Evolutionary conservation across 1,140 invertebrate genomes (phyloP).

Genomic region (Conus ventricosus): DNA sequence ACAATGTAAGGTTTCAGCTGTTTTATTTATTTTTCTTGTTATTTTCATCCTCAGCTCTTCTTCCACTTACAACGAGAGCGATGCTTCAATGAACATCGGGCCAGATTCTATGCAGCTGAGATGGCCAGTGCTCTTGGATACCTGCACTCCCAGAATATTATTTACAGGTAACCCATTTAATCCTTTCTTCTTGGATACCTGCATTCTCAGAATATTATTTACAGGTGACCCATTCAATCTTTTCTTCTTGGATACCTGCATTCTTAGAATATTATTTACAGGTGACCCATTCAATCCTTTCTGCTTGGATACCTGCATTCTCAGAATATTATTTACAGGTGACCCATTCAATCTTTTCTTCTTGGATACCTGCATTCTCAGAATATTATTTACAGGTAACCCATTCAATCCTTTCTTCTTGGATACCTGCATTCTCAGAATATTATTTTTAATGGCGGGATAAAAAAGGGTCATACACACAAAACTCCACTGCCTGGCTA

Average conservation of each 20-base stretch:
- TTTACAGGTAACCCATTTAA: constrained; percentile 75
- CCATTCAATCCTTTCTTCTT: constrained; percentile 49
- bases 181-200: constrained; percentile 75
- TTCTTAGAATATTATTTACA: constrained; percentile 79
- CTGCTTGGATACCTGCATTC: constrained; percentile 78
- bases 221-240: constrained; percentile 71
- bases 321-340: constrained; percentile 80
- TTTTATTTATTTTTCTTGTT: too few relatives aligned
- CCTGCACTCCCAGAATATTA: constrained; percentile 79
- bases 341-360: constrained; percentile 19
- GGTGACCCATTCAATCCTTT: constrained; percentile 64
- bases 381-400: constrained; percentile 80
- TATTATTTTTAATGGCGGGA: too few relatives aligned
- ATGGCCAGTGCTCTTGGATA: constrained; percentile 81
- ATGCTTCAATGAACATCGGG: constrained; percentile 79
- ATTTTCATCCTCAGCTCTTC: constrained; percentile 78
- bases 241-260: constrained; percentile 76
- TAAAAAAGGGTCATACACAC: too few relatives aligned
- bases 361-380: constrained; percentile 78
- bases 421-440: constrained; percentile 79
- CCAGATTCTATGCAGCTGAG: constrained; percentile 84
- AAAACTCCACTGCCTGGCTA: too few relatives aligned
- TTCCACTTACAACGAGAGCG: constrained; percentile 82
- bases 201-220: constrained; percentile 80
- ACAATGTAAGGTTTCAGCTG: too few relatives aligned